A percentile compares a stretch with the other conserved stretches of the same genome.
These are phyloP conservation scores for Rhinolophus ferrumequinum DNA, from an alignment of 2,113 vertebrate species.

Conservation along the genomic window DNA sequence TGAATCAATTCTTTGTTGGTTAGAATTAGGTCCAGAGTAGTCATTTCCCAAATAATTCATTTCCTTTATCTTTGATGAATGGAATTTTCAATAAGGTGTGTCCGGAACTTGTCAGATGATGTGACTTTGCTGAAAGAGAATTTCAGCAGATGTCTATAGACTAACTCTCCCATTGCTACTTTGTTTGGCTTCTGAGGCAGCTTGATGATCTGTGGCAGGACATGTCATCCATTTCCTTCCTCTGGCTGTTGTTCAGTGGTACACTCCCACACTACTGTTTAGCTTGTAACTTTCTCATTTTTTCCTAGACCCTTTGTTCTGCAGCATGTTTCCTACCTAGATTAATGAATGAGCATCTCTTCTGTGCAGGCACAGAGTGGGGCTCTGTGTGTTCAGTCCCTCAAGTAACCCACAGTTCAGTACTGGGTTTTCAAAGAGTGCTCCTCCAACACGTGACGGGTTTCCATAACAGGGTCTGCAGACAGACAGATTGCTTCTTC, in stretches of 20 bases:
- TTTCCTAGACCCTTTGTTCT: not conserved
- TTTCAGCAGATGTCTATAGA: slow-evolving; percentile 47
- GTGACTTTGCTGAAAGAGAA: slow-evolving; percentile 59
- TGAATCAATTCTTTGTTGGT: slow-evolving; percentile 67
- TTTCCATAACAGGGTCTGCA: not conserved
- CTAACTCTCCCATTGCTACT: not conserved
- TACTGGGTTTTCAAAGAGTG: not conserved
- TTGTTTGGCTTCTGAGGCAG: slow-evolving; percentile 23
- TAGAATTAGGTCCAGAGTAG: slow-evolving; percentile 54
- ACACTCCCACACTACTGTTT: not conserved
- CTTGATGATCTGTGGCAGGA: slow-evolving; percentile 16
- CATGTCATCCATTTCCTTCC: slow-evolving; percentile 32
- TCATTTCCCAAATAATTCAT: slow-evolving; percentile 68
- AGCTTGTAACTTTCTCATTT: not conserved
- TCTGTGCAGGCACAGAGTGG: not conserved
- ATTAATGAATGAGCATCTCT: not conserved
- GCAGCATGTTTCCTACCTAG: not conserved
- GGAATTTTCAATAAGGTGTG: slow-evolving; percentile 68
- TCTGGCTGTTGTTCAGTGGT: not conserved
- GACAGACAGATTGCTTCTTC: not conserved
- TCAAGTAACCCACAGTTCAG: no score
- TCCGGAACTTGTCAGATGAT: slow-evolving; percentile 59
- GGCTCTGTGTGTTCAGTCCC: not conserved
- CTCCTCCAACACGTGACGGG: not conserved
- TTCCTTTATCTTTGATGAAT: slow-evolving; percentile 70